phyloP scores from a whole-genome alignment of 2,113 vertebrate species.

The Acrocephalus kingi region DNA sequence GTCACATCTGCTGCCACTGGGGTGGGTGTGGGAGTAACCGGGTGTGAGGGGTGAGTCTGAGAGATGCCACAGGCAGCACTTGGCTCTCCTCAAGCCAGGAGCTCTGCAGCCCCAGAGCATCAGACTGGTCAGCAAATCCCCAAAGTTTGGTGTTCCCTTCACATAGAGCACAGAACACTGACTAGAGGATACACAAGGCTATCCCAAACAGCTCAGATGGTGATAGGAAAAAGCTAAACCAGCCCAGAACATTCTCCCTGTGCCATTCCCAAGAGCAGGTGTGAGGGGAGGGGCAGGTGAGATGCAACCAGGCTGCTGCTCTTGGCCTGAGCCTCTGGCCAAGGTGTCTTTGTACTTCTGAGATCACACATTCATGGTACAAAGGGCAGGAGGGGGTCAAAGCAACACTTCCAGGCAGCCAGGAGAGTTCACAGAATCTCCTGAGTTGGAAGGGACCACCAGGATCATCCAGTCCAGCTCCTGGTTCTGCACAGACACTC shows the following conservation, averaged over 20 bases:
- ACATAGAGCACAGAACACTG: background rate
- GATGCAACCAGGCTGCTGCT: background rate
- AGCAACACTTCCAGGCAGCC: background rate
- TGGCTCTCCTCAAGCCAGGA: background rate
- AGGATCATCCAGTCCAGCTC: accelerated
- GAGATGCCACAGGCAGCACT: background rate
- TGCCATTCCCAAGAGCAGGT: accelerated
- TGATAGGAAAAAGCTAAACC: background rate
- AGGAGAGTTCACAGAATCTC: background rate
- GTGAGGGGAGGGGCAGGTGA: background rate
- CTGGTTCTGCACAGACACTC: accelerated
- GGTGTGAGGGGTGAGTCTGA: background rate
- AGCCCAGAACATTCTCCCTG: background rate
- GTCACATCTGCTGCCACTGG: background rate
- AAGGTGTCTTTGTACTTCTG: background rate
- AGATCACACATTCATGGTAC: accelerated
- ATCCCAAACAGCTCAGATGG: background rate
- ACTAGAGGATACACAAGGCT: background rate
- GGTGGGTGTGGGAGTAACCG: background rate
- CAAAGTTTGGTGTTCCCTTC: background rate
- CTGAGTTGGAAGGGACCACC: background rate
- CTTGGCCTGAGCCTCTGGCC: background rate
- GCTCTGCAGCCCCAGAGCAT: accelerated
- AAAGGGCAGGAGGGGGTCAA: background rate
- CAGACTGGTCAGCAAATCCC: background rate